phyloP scores from a whole-genome alignment of 2,113 vertebrate species.

The Taurulus bubalis region DNA sequence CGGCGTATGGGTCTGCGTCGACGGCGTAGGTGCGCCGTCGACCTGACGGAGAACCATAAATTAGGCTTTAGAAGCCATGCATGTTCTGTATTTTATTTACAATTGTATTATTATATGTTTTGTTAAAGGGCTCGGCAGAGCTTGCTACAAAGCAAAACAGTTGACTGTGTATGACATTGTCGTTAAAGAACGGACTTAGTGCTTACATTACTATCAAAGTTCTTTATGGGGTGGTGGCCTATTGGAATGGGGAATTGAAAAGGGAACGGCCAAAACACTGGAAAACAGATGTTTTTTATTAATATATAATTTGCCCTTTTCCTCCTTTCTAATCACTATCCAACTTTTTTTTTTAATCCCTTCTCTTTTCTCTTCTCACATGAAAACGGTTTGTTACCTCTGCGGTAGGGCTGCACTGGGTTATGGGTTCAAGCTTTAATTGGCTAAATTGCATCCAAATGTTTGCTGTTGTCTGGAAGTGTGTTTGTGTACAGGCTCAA shows the following conservation, averaged over 20 bases:
- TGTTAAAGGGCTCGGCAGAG: background rate
- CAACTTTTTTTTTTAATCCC: background rate
- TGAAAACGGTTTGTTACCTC: slow-evolving; percentile 56
- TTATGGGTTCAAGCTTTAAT: slow-evolving; percentile 64
- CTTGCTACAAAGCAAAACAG: background rate
- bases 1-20: too few relatives aligned
- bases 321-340: background rate
- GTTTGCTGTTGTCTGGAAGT: slow-evolving; percentile 54
- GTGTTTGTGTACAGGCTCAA: slow-evolving; percentile 46
- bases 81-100: background rate
- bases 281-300: slow-evolving; percentile 34
- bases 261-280: slow-evolving; percentile 14
- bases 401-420: slow-evolving; percentile 49
- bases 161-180: slow-evolving; percentile 5
- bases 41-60: too few relatives aligned
- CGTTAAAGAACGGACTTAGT: background rate
- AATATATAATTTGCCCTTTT: background rate
- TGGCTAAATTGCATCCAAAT: slow-evolving; percentile 76
- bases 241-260: slow-evolving; percentile 30
- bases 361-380: slow-evolving; percentile 37
- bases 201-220: slow-evolving; percentile 22
- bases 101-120: background rate
- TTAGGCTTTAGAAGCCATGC: background rate
- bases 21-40: too few relatives aligned
- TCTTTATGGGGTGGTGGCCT: background rate